Evolutionary conservation across 2,797 vertebrate species (phyloP), one percentile per base, ranked within the genome.

Genomic region (Heliangelus exortis): DNA sequence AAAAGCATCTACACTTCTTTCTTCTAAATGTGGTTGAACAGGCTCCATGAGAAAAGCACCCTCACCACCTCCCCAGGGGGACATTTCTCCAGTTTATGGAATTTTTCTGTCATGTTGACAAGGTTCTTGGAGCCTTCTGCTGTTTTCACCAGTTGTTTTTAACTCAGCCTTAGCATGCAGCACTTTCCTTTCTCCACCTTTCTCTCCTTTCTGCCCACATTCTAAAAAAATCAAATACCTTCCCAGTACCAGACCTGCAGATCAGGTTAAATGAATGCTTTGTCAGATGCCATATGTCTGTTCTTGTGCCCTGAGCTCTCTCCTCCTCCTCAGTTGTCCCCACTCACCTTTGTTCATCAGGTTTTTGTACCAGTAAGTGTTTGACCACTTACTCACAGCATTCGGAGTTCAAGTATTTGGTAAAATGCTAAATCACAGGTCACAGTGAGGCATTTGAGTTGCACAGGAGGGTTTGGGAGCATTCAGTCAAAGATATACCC

Each of bases 391-490:
- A 7, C 33, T 54, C 33, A 41, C 48, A 59, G 7, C 31, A 31
- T 25, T 0, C 1, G 23, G 21, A 51, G 34, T 66, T 80, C 41
- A 36, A 10, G 2, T 31, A 5, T 71, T 90, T 62, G 43, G 19
- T 34, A 28, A 75, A 39, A 22, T 71, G 34, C 45, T 36, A 2
- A 11, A 34, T 43, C 53, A 29, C 61, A 82, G 59, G 43, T 55
- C 69, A 25, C 26, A 50, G 54, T 0, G 1, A 50, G 50, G 51
- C 77, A 59, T 65, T 39, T 51, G 51, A 19, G 23, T 53, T 88
- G 39, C 15, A 3, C 1, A 0, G 7, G 6, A 48, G 59, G 10
- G 2, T 14, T 43, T 22, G 22, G 15, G 39, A 71, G 18, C 20
- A 39, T 79, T 73, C 10, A 14, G 51, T 53, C 28, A 55, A 62